Evolutionary conservation across 2,888 invertebrate genomes (phyloP), one percentile per base, ranked within the genome.

Genomic region (Hyles lineata): DNA sequence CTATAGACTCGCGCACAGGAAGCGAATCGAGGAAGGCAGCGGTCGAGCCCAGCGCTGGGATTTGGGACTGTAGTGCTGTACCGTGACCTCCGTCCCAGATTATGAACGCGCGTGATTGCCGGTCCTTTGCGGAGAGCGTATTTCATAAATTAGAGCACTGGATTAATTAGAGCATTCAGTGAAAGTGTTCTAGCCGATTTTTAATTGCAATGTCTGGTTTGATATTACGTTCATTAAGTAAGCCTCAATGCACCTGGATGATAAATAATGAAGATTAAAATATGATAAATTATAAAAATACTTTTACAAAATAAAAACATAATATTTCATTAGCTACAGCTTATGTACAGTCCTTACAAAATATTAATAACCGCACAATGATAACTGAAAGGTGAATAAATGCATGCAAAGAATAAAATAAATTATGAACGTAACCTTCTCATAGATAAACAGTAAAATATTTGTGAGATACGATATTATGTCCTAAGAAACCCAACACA

Each of bases 101-200:
- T 67, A 67, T 50, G 17, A 43, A 25, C 50, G 67, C 50, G 15
- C 21, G 50, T 67, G 43, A 9, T 23, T 17, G 50, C 23, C 67
- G 67, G 23, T 67, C 67, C 67, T 67, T 67, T 63, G 35, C 63
- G 21, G 15, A 62, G 29, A 62, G 5, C 23, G 67, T 25, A 17
- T 67, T 67, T 50, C 67, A 62, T 62, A 35, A 67, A 67, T 67
- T 67, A 43, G 43, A 63, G 63, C 35, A 21, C n/a, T 35, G 63
- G 63, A 63, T 43, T 63, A 63, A 63, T 63, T 63, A 67, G 67
- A 67, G 67, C 67, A 67, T 67, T 67, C 43, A 50, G 67, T 50
- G 67, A 67, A 67, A 67, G 43, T 67, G 50, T 67, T 67, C 67
- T 67, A 67, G 67, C 67, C 43, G 67, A 67, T 67, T 67, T 67